Evolutionary conservation across 2,888 invertebrate genomes (phyloP), one percentile per base, ranked within the genome.

Genomic region (Thymelicus lineola): DNA sequence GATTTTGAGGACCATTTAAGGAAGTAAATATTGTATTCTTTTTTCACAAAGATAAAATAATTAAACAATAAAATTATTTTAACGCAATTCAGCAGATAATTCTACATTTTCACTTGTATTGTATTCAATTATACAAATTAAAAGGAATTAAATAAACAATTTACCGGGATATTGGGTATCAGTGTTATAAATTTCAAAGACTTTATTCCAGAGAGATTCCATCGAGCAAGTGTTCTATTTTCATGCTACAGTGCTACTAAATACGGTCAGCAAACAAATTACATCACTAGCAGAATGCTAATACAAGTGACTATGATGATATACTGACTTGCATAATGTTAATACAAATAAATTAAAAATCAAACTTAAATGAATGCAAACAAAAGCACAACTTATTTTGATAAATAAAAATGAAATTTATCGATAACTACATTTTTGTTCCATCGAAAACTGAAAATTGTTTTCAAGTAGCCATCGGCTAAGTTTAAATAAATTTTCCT

Each of bases 1-100:
- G 80, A 86, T 81, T 80, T 81, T 82, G 85, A 76, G 88, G 88
- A 88, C 87, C 88, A 88, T 79, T 75, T 74, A 79, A 75, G 77
- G 50, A 69, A 7, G 38, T 58, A 45, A 46, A 59, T 59, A 48
- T 59, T 59, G 48, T 69, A 35, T 36, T 63, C n/a, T n/a, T 58
- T n/a, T 58, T 58, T 38, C 15, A 38, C 58, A 38, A 58, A 58
- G 14, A 20, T 10, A 12, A 50, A 53, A 17, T 14, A 55, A 14
- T 55, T 55, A 9, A 55, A 55, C 55, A 53, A 12, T 17, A 9
- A 55, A 55, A 55, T 55, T 35, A 28, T 17, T 55, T 55, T 6
- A 55, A 55, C 35, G 14, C 14, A 17, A 35, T 55, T 35, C n/a
- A 1, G 15, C 7, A 17, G 50, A 14, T 17, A 7, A n/a, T 17